phyloP scores from a whole-genome alignment of 2,113 vertebrate genomes.

The Gobiocypris rarus region DNA sequence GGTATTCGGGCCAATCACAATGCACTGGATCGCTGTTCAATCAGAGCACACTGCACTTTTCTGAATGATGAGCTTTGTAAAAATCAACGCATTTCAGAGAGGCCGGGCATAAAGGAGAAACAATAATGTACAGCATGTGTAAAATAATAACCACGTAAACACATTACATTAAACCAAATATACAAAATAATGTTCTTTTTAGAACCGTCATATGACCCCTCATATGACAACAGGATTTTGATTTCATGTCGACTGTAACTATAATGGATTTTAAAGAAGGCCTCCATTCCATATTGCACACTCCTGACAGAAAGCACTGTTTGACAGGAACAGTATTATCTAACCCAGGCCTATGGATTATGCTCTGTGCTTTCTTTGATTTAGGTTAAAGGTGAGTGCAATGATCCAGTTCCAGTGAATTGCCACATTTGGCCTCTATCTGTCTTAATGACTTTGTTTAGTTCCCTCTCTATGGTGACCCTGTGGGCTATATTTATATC shows the following conservation, averaged over 20 bases:
- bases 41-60: too few species aligned
- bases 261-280: background rate
- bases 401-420: constrained; percentile 12
- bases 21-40: too few species aligned
- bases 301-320: background rate
- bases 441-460: constrained; percentile 33
- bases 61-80: too few species aligned
- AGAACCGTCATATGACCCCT: too few species aligned
- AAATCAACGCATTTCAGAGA: too few species aligned
- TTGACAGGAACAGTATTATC: constrained; percentile 27
- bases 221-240: background rate
- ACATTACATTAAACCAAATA: too few species aligned
- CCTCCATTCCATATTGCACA: background rate
- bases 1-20: too few species aligned
- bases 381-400: constrained; percentile 37
- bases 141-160: too few species aligned
- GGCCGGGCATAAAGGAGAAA: too few species aligned
- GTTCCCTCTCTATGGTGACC: constrained; percentile 5
- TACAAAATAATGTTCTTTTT: too few species aligned
- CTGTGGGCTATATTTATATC: background rate
- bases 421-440: constrained; percentile 24
- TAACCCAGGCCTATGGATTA: background rate
- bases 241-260: background rate
- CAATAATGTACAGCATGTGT: too few species aligned
- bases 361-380: constrained; percentile 38